phyloP scores from a whole-genome alignment of 2,113 vertebrate genomes.

The Holacanthus passer region DNA sequence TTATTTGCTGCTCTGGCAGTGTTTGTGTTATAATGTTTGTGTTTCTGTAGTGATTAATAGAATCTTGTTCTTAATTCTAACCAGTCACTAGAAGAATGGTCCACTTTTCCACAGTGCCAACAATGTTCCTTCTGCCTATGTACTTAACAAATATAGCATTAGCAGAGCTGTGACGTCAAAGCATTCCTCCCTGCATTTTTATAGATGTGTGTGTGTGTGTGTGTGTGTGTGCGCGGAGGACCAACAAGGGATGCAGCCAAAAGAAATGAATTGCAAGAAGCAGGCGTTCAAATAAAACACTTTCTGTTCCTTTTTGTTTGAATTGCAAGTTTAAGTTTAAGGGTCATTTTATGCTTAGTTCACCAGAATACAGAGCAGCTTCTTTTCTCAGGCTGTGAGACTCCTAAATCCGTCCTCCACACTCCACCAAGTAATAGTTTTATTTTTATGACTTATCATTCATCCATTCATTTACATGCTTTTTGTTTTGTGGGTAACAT shows the following conservation, averaged over 20 bases:
- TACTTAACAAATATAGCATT: constrained; percentile 55
- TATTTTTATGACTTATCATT: too few species aligned
- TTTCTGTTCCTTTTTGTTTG: neutral
- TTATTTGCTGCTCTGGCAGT: neutral
- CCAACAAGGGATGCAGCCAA: constrained; percentile 4
- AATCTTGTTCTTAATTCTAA: neutral
- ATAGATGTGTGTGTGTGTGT: constrained; percentile 23
- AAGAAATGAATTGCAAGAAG: neutral
- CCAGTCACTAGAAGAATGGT: neutral
- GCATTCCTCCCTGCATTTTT: constrained; percentile 51
- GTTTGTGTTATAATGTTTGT: neutral
- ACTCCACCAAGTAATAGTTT: too few species aligned
- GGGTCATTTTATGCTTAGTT: neutral
- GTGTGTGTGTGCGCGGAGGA: neutral
- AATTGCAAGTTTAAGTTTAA: neutral
- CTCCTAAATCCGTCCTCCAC: too few species aligned
- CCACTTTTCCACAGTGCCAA: constrained; percentile 11
- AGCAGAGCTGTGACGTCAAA: constrained; percentile 41
- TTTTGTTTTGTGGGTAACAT: too few species aligned
- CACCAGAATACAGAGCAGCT: too few species aligned
- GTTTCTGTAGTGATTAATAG: neutral
- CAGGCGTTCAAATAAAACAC: neutral
- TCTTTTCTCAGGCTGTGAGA: too few species aligned
- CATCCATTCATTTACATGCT: too few species aligned
- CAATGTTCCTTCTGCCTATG: constrained; percentile 39